Conservation (phyloP, 2,888 invertebrate genomes). For the Nymphalis urticae region DNA sequence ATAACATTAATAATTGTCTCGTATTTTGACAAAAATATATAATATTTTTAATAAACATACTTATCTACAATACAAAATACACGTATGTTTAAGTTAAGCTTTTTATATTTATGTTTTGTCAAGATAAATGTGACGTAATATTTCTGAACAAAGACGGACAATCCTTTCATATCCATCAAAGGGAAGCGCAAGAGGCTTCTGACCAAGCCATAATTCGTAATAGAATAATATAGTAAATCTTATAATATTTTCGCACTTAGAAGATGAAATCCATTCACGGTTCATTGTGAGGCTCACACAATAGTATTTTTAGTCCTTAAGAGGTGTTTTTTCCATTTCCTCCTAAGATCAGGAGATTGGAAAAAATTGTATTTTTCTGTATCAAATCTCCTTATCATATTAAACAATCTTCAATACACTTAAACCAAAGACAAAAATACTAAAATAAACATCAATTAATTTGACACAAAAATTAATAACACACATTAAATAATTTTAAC, state of each 20-base stretch:
- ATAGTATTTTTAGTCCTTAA: constrained; percentile 22
- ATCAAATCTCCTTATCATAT: background rate
- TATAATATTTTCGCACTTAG: constrained; percentile 41
- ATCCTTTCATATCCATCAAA: constrained; percentile 61
- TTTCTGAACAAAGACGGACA: constrained; percentile 53
- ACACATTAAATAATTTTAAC: too few relatives aligned
- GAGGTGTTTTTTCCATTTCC: constrained; percentile 6
- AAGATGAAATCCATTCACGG: constrained; percentile 37
- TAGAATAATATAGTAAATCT: constrained; percentile 57
- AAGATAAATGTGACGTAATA: constrained; percentile 51
- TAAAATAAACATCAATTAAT: too few relatives aligned
- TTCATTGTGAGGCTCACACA: constrained; percentile 33
- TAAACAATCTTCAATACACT: background rate
- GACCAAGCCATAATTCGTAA: constrained; percentile 60
- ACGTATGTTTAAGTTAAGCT: background rate
- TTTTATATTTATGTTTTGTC: constrained; percentile 1
- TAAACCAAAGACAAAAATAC: too few relatives aligned
- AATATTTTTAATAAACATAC: background rate
- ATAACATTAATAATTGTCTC: background rate
- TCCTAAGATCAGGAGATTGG: background rate
- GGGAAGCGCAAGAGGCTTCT: constrained; percentile 58
- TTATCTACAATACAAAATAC: background rate
- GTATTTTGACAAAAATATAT: background rate
- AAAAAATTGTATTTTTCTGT: background rate
- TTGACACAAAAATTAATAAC: too few relatives aligned